A percentile compares a stretch with the other conserved stretches of the same genome.
Evolutionary conservation across 2,797 vertebrate species (phyloP).

Genomic region (Labroides dimidiatus): DNA sequence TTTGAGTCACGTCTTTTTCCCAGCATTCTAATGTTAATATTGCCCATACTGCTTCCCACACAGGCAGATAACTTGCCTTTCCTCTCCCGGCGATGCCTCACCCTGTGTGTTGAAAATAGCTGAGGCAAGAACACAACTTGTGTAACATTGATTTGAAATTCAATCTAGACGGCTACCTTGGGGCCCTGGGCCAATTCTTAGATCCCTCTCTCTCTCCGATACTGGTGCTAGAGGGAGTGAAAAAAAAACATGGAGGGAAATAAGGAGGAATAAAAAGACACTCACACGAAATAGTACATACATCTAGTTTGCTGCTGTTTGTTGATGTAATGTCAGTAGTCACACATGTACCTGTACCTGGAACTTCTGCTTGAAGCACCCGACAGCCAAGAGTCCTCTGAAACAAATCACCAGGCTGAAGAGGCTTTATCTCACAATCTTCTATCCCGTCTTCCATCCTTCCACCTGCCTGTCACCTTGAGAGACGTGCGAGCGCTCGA

Average conservation of each 20-base stretch:
- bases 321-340: constrained; percentile 24
- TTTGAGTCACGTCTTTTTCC: constrained; percentile 37
- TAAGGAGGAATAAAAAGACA: constrained; percentile 29
- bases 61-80: constrained; percentile 64
- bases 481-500: constrained; percentile 29
- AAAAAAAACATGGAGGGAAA: constrained; percentile 13
- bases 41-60: constrained; percentile 63
- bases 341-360: background rate
- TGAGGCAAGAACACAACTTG: constrained; percentile 68
- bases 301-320: constrained; percentile 20
- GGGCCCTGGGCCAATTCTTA: constrained; percentile 49
- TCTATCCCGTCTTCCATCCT: constrained; percentile 37
- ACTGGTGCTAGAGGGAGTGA: constrained; percentile 19
- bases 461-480: constrained; percentile 59
- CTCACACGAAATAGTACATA: constrained; percentile 15
- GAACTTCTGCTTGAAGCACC: constrained; percentile 28
- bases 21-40: constrained; percentile 55
- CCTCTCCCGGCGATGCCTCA: constrained; percentile 57
- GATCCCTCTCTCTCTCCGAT: constrained; percentile 46
- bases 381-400: constrained; percentile 47
- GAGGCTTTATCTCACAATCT: constrained; percentile 58
- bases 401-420: constrained; percentile 57
- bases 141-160: constrained; percentile 79
- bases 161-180: constrained; percentile 66
- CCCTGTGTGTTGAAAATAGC: constrained; percentile 67